Percentiles rank a stretch among this genome's conserved stretches.
These are phyloP conservation scores for Gymnocheta viridis DNA, from an alignment of 2,888 invertebrate genomes.

Conservation along the genomic window DNA sequence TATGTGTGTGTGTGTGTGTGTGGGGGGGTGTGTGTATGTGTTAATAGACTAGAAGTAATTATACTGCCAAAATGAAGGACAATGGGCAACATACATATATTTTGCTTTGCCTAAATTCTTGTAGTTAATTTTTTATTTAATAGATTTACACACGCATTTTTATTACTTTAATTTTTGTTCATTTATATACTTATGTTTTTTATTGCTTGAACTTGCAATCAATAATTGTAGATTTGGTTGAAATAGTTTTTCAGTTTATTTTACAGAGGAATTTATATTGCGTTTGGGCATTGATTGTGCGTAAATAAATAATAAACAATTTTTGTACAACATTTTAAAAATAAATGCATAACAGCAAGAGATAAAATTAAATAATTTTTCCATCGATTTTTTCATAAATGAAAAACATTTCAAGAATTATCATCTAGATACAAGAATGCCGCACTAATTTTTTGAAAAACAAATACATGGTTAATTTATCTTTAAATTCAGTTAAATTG, in stretches of 20 bases:
- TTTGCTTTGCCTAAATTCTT: slow-evolving; percentile 36
- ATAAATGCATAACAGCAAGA: no score
- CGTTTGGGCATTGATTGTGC: no score
- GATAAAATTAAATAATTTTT: not conserved
- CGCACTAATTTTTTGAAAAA: no score
- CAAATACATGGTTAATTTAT: no score
- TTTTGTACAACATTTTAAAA: no score
- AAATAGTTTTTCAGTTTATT: not conserved
- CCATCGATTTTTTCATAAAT: no score
- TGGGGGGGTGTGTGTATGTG: no score
- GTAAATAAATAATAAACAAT: no score
- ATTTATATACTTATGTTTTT: not conserved
- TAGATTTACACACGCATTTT: slow-evolving; percentile 20
- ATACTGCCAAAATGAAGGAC: not conserved
- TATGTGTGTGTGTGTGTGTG: no score
- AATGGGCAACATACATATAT: not conserved
- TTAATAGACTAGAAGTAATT: not conserved
- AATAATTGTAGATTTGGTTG: slow-evolving; percentile 37
- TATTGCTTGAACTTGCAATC: slow-evolving; percentile 47
- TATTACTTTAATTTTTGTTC: not conserved
- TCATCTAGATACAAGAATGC: no score
- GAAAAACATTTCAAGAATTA: no score
- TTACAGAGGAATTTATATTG: not conserved
- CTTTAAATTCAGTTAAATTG: no score
- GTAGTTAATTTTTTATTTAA: slow-evolving; percentile 26